phyloP scores from a whole-genome alignment of 64 coral and sea anemone species.

The Actinia equina region DNA sequence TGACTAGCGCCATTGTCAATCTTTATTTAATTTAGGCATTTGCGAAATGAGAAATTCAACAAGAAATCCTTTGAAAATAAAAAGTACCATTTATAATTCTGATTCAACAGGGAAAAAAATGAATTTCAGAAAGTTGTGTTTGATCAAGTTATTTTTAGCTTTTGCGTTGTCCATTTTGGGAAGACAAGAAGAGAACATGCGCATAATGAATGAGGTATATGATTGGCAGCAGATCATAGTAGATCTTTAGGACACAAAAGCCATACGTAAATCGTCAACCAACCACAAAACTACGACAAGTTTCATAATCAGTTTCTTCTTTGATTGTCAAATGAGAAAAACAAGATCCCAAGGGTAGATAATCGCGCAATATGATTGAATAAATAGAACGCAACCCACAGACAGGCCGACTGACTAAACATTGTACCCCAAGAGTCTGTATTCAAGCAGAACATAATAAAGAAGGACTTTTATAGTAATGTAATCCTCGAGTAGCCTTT shows the following conservation, averaged over 20 bases:
- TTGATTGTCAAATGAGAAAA: neutral
- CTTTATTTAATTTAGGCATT: neutral
- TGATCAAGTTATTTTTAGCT: neutral
- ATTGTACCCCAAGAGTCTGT: neutral
- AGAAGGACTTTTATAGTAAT: slow-evolving; percentile 17
- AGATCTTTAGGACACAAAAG: neutral
- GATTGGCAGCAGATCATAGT: neutral
- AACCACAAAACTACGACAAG: neutral
- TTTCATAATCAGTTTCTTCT: neutral
- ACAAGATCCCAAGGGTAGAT: neutral
- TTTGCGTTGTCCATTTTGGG: neutral
- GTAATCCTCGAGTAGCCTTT: neutral
- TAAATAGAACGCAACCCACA: neutral
- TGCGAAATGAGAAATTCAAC: too few relatives aligned
- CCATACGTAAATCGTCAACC: neutral
- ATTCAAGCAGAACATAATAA: slow-evolving; percentile 7
- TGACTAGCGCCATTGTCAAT: neutral
- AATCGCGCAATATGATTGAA: neutral
- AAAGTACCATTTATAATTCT: too few relatives aligned
- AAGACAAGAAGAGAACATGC: neutral
- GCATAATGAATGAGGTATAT: neutral
- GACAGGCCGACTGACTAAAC: neutral
- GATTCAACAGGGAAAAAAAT: neutral
- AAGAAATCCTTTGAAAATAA: too few relatives aligned
- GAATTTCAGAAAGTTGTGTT: neutral